Evolutionary conservation across 2,888 invertebrate genomes (phyloP).

Genomic region (Pogonocherus hispidulus): DNA sequence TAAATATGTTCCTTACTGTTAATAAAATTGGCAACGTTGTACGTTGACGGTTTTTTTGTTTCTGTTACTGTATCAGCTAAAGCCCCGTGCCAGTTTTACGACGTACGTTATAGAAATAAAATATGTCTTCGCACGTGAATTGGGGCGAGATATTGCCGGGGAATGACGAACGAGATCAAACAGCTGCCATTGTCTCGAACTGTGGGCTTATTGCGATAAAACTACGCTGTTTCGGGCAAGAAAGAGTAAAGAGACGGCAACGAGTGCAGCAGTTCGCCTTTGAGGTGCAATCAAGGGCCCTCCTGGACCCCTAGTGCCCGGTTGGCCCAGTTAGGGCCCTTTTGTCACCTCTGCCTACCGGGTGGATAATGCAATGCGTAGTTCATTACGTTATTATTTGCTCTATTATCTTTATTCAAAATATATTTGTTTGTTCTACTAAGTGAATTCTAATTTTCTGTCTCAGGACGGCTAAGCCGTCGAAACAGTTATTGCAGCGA

Average conservation of each 20-base stretch:
- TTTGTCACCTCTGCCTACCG: constrained; percentile 52
- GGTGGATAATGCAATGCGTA: constrained; percentile 11
- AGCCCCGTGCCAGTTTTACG: background rate
- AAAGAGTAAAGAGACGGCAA: constrained; percentile 41
- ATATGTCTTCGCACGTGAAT: constrained; percentile 33
- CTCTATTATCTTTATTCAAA: no score
- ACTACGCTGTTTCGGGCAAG: constrained; percentile 40
- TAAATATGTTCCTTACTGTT: no score
- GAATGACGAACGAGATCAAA: constrained; percentile 50
- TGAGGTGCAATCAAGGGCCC: constrained; percentile 55
- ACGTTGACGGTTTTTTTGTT: no score
- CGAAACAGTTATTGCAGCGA: no score
- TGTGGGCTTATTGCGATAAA: constrained; percentile 51
- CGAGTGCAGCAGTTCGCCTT: constrained; percentile 47
- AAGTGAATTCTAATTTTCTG: constrained; percentile 11
- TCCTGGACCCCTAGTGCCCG: constrained; percentile 39
- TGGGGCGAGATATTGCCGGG: constrained; percentile 37
- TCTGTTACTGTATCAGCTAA: background rate
- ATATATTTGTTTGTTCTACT: no score
- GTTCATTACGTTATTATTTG: no score
- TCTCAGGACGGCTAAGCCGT: no score
- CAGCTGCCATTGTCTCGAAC: constrained; percentile 45
- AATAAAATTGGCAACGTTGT: no score
- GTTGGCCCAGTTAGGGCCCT: constrained; percentile 44
- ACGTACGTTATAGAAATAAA: constrained; percentile 32